A percentile compares a stretch with the other conserved stretches of the same genome.
Evolutionary conservation across 2,888 invertebrate genomes (phyloP).

Genomic region (Scaptomyza caliginosa): DNA sequence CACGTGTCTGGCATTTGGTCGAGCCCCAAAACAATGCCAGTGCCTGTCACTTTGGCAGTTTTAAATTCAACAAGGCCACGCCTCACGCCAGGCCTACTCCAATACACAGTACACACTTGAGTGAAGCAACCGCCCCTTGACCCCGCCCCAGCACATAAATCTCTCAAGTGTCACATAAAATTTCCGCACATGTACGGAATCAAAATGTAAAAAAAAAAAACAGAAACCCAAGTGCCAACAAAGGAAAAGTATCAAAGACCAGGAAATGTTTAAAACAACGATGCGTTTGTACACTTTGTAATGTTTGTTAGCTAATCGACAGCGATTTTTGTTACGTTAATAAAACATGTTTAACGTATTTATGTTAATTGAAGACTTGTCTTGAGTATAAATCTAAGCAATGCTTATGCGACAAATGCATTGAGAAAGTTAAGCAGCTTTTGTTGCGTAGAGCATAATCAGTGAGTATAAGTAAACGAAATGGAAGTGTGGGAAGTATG

Average conservation of each 20-base stretch:
- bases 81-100: slow-evolving; percentile 40
- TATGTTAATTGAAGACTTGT: not conserved
- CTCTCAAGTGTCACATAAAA: slow-evolving; percentile 79
- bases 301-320: not conserved
- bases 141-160: slow-evolving; percentile 50
- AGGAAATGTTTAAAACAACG: slow-evolving; percentile 8
- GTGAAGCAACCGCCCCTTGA: not conserved
- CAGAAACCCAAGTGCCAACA: slow-evolving; percentile 6
- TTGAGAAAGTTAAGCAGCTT: not conserved
- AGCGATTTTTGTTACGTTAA: not conserved
- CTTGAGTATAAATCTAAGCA: not conserved
- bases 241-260: slow-evolving; percentile 25
- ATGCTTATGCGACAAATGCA: not conserved
- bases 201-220: slow-evolving; percentile 61
- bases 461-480: slow-evolving; percentile 18
- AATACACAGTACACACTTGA: slow-evolving; percentile 14
- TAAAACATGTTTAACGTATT: not conserved
- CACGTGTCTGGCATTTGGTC: slow-evolving; percentile 62
- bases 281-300: slow-evolving; percentile 12
- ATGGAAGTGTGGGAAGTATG: not conserved
- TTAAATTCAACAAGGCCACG: slow-evolving; percentile 69
- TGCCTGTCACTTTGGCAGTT: slow-evolving; percentile 35
- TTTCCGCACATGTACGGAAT: slow-evolving; percentile 76
- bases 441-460: slow-evolving; percentile 7
- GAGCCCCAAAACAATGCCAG: slow-evolving; percentile 21